Base-by-base conservation (phyloP, 2,113 vertebrate species). In the Potamarius usumacintae region DNA sequence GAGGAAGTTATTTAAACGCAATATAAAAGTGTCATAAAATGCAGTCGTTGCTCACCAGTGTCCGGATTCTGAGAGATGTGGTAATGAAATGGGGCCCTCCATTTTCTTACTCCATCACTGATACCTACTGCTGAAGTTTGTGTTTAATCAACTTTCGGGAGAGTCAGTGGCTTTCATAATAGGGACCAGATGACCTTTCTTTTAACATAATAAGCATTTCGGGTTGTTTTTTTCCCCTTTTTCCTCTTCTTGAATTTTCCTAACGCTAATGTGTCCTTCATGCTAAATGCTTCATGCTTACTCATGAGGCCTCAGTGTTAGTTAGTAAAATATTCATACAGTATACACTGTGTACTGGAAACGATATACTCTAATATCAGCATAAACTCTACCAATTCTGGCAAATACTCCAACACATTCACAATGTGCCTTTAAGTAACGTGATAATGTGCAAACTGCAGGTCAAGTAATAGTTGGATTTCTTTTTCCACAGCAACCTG, bases 1-100 rank as follows among this genome's bases (percentile, higher is more conserved):
- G 92, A 95, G 93, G 94, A 95, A 93, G 94, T 93, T 90, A 94
- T 95, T 94, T 93, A 92, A 93, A 87, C 89, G 88, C 87, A 84
- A 88, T 91, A 86, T 91, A 93, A 93, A 91, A 89, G 82, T 90
- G 57, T 93, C 84, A 92, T 90, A 90, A 93, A 90, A 93, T 91
- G 86, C 90, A 89, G 89, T 90, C 86, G 90, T 83, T 77, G 71
- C 82, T 82, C 74, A 81, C 76, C 86, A 88, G 85, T 82, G 65
- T 81, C 83, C 85, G 87, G 82, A 90, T 83, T 88, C 67, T 55
- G 62, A 85, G 85, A 86, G 90, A 89, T 91, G 90, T 88, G 89
- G 90, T 79, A 62, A 60, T 86, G 82, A 84, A 89, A 88, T 34
- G 76, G 63, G 87, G 83, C 83, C 90, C 86, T 85, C 85, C 30